Evolutionary conservation across 1,140 invertebrate genomes (phyloP), one percentile per base, ranked within the genome.

Genomic region (Drosophila mojavensis): DNA sequence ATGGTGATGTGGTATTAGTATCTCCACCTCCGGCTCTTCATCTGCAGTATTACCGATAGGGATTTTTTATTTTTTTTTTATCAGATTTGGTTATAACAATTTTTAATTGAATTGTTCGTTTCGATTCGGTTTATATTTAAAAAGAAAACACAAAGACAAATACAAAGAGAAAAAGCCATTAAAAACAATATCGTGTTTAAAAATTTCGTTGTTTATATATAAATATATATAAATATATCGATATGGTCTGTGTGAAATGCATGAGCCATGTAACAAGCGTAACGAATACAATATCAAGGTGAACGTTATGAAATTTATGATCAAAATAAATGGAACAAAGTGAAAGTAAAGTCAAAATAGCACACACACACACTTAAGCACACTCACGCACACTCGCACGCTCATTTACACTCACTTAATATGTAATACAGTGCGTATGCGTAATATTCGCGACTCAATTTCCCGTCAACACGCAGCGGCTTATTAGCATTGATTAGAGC

Each of bases 1-100:
- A 86, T 91, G 90, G 81, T 91, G 90, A 90, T 90, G 90, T 77
- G 90, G 90, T 80, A 91, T 91, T 39, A 67, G 90, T 70, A 83
- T 78, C 68, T 90, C 88, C 81, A 90, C 81, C 54, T 91, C 90
- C 75, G 72, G 77, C 53, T 91, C 90, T 71, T 90, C 77, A 81
- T 81, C 81, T 64, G 61, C 63, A 71, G 63, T 64, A 36, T 69
- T 70, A 53, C 56, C 39, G 50, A 36, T 65, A 11, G 33, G 33
- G 2, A 9, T 33, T 50, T 28, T 45, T n/a, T 3, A 15, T 45
- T 13, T 43, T 51, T 48, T 50, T 74, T 39, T 33, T 33, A 0
- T 54, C 26, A 43, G 13, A 74, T 78, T 62, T 51, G 43, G 48
- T 65, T 74, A 36, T 78, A 69, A 74, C 68, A 81, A 81, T 75